Conservation (phyloP, 2,888 invertebrate species). For the Clivina fossor region DNA sequence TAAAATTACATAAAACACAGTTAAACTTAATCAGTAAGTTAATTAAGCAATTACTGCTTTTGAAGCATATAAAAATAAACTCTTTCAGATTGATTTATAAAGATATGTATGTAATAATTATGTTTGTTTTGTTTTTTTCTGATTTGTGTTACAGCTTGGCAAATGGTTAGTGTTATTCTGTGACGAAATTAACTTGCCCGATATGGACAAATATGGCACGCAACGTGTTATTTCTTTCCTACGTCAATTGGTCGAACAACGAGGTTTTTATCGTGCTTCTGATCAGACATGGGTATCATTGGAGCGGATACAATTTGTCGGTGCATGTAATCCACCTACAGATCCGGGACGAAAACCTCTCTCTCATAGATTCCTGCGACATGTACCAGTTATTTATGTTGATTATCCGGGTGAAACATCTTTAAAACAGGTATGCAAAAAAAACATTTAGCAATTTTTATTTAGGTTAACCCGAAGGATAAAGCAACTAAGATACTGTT, state of each 20-base stretch:
- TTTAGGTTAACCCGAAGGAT: too few relatives aligned
- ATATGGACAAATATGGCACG: conserved; percentile 97
- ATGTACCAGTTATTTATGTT: conserved; percentile 98
- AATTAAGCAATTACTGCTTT: too few relatives aligned
- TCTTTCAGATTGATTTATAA: too few relatives aligned
- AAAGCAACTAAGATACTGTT: too few relatives aligned
- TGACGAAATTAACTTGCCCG: conserved; percentile 99
- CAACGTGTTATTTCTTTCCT: conserved; percentile 99
- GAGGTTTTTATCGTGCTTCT: conserved; percentile 83
- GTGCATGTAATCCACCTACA: conserved; percentile 99
- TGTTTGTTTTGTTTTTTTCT: conserved; percentile 8
- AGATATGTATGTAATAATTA: conserved; percentile 16
- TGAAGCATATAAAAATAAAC: too few relatives aligned
- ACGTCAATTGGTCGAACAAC: conserved; percentile 95
- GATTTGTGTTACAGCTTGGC: conserved; percentile 67
- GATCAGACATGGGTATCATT: conserved; percentile 97
- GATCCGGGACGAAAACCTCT: conserved; percentile 98
- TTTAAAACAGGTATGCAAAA: conserved; percentile 77
- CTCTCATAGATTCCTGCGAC: conserved; percentile 78
- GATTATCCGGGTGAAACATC: conserved; percentile 99
- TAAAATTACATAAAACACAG: too few relatives aligned
- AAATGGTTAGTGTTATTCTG: conserved; percentile 99
- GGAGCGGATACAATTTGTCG: conserved; percentile 98
- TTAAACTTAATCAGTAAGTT: too few relatives aligned
- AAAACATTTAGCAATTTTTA: too few relatives aligned